A percentile compares a stretch with the other conserved stretches of the same genome.
Evolutionary conservation across 2,888 invertebrate species (phyloP).

Genomic region (Lagria hirta): DNA sequence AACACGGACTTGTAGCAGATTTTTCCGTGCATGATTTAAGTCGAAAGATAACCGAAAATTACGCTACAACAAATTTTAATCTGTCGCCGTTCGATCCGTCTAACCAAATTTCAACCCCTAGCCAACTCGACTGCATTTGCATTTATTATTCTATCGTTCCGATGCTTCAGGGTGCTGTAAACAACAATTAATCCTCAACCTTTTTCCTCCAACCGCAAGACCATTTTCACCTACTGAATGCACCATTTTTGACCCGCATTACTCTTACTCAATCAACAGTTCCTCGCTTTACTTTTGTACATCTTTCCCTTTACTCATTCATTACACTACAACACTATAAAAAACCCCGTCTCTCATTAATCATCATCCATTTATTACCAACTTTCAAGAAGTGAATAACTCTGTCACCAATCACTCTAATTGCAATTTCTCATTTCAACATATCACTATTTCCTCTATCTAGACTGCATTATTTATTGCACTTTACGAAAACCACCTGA

Average conservation of each 20-base stretch:
- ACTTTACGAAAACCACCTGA: conserved; percentile 10
- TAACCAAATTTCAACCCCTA: conserved; percentile 21
- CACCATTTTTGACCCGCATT: conserved; percentile 2
- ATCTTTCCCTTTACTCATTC: conserved; percentile 1
- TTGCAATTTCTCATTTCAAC: conserved; percentile 12
- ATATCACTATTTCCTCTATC: conserved; percentile 15
- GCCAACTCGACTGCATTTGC: conserved; percentile 17
- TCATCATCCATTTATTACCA: conserved; percentile 20
- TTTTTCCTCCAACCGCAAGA: conserved; percentile 23
- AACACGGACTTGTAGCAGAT: conserved; percentile 33
- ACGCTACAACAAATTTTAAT: conserved; percentile 30
- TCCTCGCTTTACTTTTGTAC: not conserved
- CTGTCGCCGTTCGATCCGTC: conserved; percentile 24
- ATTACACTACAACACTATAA: not conserved
- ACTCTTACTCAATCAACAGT: not conserved
- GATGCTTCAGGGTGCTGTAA: conserved; percentile 26
- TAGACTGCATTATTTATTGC: conserved; percentile 15
- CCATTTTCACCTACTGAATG: conserved; percentile 9
- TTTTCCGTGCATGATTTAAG: conserved; percentile 35
- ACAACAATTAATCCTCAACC: conserved; percentile 28
- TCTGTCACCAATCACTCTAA: conserved; percentile 21
- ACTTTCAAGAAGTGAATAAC: conserved; percentile 9
- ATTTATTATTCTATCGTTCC: conserved; percentile 28
- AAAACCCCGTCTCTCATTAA: conserved; percentile 6
- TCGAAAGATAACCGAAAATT: conserved; percentile 26